A percentile compares a stretch with the other conserved stretches of the same genome.
These are phyloP conservation scores for Ennomos erosarius DNA, from an alignment of 2,888 invertebrate species.

Conservation along the genomic window DNA sequence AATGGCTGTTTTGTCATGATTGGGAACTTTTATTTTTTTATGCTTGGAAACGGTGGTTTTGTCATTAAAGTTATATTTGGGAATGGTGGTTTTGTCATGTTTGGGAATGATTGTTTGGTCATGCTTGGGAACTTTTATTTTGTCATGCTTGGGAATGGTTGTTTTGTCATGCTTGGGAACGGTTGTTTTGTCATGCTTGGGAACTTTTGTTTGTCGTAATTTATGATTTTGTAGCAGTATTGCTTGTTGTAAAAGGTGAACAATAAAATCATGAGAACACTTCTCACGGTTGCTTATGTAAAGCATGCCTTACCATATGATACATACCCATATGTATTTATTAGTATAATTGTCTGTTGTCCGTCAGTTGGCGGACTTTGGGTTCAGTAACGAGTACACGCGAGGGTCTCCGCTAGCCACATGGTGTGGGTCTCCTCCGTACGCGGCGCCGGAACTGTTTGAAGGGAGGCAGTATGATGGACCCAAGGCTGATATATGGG, in stretches of 20 bases:
- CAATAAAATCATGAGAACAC: no score
- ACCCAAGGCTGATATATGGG: constrained; percentile 99
- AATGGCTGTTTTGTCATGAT: neutral
- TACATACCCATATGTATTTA: no score
- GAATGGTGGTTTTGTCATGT: no score
- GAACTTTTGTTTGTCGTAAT: neutral
- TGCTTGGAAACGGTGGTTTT: neutral
- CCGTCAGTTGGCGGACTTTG: constrained; percentile 92
- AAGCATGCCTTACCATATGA: no score
- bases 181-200: neutral
- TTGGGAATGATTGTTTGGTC: neutral
- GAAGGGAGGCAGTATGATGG: constrained; percentile 98
- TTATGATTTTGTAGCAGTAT: no score
- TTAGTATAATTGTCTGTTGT: no score
- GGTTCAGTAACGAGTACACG: constrained; percentile 96
- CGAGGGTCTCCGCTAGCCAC: constrained; percentile 92
- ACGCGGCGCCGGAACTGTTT: constrained; percentile 98
- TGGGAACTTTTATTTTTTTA: neutral
- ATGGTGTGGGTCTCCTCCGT: constrained; percentile 97
- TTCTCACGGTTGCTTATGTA: no score
- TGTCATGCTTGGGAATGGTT: constrained; percentile 1
- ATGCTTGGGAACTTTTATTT: neutral
- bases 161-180: neutral
- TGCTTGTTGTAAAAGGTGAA: no score
- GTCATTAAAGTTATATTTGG: no score